Evolutionary conservation across 2,888 invertebrate genomes (phyloP).

Genomic region (Synergus gifuensis): DNA sequence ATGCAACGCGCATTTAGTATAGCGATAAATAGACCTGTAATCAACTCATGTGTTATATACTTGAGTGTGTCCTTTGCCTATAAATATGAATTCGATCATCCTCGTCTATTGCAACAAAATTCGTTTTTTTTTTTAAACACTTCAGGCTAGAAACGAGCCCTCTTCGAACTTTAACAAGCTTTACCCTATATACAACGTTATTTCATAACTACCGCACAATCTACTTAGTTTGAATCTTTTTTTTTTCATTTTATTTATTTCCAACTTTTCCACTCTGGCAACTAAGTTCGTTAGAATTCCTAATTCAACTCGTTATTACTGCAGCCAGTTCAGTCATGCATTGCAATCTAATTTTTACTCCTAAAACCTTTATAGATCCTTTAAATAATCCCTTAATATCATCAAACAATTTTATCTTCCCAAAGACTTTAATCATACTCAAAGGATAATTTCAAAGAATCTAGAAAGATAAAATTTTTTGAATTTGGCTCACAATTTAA

Average conservation of each 20-base stretch:
- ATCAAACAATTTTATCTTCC: slow-evolving; percentile 12
- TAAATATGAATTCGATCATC: slow-evolving; percentile 9
- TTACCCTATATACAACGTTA: slow-evolving; percentile 30
- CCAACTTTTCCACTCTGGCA: slow-evolving; percentile 28
- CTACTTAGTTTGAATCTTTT: slow-evolving; percentile 58
- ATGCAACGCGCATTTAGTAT: slow-evolving; percentile 75
- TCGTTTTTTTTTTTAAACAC: slow-evolving; percentile 48
- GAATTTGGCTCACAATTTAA: slow-evolving; percentile 2
- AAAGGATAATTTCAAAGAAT: slow-evolving; percentile 12
- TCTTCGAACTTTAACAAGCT: slow-evolving; percentile 45
- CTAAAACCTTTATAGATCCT: slow-evolving; percentile 15
- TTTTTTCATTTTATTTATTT: slow-evolving; percentile 52
- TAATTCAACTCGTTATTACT: slow-evolving; percentile 32
- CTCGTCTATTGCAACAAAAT: slow-evolving; percentile 40
- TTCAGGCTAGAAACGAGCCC: slow-evolving; percentile 49
- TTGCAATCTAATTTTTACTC: slow-evolving; percentile 15
- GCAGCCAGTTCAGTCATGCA: slow-evolving; percentile 26
- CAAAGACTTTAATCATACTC: neutral
- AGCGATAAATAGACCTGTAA: slow-evolving; percentile 57
- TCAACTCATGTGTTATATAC: slow-evolving; percentile 27
- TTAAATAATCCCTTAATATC: neutral
- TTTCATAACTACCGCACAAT: slow-evolving; percentile 46
- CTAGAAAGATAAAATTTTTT: slow-evolving; percentile 27
- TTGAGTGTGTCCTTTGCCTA: slow-evolving; percentile 30
- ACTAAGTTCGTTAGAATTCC: slow-evolving; percentile 32